Evolutionary conservation across 2,888 invertebrate species (phyloP).

Genomic region (Vanessa cardui): DNA sequence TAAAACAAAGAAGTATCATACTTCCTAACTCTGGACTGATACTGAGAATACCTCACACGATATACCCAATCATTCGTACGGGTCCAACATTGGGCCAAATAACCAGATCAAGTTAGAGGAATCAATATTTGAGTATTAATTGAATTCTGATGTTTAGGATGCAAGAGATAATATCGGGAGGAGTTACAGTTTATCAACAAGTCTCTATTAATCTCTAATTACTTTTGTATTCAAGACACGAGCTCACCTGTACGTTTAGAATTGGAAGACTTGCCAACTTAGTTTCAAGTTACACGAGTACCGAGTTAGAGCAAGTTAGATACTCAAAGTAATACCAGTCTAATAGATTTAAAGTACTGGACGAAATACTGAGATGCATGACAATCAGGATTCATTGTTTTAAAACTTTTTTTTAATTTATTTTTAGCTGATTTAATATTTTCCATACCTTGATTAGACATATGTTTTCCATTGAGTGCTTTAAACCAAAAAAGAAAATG

Average conservation of each 20-base stretch:
- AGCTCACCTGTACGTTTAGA: constrained; percentile 26
- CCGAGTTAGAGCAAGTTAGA: constrained; percentile 31
- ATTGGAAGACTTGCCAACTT: constrained; percentile 31
- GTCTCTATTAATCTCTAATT: constrained; percentile 20
- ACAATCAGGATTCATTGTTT: neutral
- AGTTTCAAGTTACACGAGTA: constrained; percentile 29
- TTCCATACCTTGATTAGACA: too few species aligned
- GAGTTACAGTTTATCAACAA: constrained; percentile 2
- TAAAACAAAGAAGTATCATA: too few species aligned
- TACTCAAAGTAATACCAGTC: constrained; percentile 18
- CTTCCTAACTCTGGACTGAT: too few species aligned
- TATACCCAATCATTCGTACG: too few species aligned
- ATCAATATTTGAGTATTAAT: too few species aligned
- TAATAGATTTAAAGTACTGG: constrained; percentile 22
- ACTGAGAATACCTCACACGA: too few species aligned
- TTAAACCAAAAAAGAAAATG: too few species aligned
- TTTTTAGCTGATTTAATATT: too few species aligned
- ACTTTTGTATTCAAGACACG: constrained; percentile 25
- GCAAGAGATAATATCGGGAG: neutral
- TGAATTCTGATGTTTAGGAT: too few species aligned
- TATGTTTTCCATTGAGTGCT: too few species aligned
- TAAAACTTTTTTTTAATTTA: neutral
- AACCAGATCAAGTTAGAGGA: too few species aligned
- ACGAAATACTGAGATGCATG: constrained; percentile 15
- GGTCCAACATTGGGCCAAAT: too few species aligned